A percentile compares a stretch with the other conserved stretches of the same genome.
phyloP scores from a whole-genome alignment of 2,888 invertebrate genomes.

The Pycnomerus fuliginosus region DNA sequence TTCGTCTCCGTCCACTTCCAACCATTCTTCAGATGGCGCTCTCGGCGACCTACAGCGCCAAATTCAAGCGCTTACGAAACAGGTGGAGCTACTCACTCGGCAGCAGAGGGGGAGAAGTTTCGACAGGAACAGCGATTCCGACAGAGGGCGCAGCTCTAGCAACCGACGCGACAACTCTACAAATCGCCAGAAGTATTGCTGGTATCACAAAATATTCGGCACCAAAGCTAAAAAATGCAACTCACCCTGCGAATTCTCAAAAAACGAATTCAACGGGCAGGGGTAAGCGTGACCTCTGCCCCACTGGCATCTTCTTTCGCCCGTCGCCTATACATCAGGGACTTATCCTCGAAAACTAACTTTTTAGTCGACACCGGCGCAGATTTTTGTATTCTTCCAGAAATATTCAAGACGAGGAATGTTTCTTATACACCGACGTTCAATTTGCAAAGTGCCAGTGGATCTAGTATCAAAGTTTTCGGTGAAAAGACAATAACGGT shows the following conservation, averaged over 20 bases:
- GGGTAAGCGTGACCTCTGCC: constrained; percentile 1
- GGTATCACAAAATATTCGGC: constrained; percentile 16
- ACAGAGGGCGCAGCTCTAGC: no score
- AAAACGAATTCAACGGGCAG: constrained; percentile 1
- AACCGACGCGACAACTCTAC: no score
- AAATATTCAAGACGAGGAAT: neutral
- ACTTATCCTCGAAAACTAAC: neutral
- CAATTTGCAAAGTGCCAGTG: constrained; percentile 10
- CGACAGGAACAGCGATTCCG: no score
- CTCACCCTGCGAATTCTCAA: constrained; percentile 9
- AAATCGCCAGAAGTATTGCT: no score
- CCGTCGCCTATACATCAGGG: constrained; percentile 7
- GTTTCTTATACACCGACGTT: neutral
- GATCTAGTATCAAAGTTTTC: constrained; percentile 4
- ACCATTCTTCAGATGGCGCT: no score
- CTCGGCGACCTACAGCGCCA: no score
- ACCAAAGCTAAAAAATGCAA: constrained; percentile 8
- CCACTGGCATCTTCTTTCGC: neutral
- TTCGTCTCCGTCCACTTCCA: no score
- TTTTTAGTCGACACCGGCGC: constrained; percentile 16
- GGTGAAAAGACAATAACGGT: constrained; percentile 5
- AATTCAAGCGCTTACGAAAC: no score
- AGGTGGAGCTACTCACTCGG: no score
- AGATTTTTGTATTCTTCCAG: constrained; percentile 12
- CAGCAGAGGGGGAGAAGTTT: no score